These are phyloP conservation scores for Sebastes oblongus DNA, from an alignment of 2,797 vertebrate species.

Conservation along the genomic window DNA sequence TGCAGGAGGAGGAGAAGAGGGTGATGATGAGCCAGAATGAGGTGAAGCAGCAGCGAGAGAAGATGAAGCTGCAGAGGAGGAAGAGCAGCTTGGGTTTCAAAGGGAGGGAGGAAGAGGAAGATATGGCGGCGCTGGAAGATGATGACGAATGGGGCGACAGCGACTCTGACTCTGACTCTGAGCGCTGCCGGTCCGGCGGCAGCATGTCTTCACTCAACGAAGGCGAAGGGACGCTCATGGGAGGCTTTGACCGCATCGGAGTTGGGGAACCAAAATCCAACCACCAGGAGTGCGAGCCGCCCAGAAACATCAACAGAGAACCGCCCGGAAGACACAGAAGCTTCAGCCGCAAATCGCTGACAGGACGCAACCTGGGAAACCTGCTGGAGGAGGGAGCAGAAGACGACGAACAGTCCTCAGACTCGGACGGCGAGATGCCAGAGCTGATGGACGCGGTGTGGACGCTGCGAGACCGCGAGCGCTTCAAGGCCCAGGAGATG, in stretches of 20 bases:
- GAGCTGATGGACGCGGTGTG: slow-evolving; percentile 88
- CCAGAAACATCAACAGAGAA: slow-evolving; percentile 2
- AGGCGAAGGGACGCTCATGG: slow-evolving; percentile 57
- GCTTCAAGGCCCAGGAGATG: slow-evolving; percentile 95
- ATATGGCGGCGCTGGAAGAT: slow-evolving; percentile 50
- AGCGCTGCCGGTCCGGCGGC: slow-evolving; percentile 86
- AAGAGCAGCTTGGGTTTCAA: slow-evolving; percentile 19
- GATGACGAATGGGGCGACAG: slow-evolving; percentile 79
- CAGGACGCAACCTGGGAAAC: slow-evolving; percentile 20
- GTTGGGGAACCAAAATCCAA: slow-evolving; percentile 60
- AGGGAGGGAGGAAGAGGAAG: slow-evolving; percentile 74
- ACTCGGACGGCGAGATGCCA: slow-evolving; percentile 77
- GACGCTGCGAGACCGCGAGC: slow-evolving; percentile 90
- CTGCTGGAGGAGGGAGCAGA: slow-evolving; percentile 39
- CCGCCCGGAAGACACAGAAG: neutral
- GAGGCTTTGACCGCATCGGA: slow-evolving; percentile 73
- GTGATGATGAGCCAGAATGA: slow-evolving; percentile 36
- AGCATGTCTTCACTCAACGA: slow-evolving; percentile 85
- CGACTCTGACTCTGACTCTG: slow-evolving; percentile 86
- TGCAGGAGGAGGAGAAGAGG: slow-evolving; percentile 70
- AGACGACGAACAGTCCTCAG: slow-evolving; percentile 59
- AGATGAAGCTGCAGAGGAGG: slow-evolving; percentile 59
- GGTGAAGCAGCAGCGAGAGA: slow-evolving; percentile 62
- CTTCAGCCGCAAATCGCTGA: slow-evolving; percentile 33
- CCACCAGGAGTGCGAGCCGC: neutral